phyloP scores from a whole-genome alignment of 2,797 vertebrate genomes.

The Micromesistius poutassou region DNA sequence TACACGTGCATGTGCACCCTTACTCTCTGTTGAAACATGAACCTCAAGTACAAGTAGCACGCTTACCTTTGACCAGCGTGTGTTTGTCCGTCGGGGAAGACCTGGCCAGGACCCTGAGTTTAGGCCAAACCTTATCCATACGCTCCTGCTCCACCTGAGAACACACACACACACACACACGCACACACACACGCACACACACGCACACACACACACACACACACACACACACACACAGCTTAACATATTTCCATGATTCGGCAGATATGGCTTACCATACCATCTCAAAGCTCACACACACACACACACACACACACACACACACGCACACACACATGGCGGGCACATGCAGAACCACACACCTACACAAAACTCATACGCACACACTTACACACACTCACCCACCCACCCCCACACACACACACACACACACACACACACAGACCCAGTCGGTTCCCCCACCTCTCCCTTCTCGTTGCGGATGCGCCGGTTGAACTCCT shows the following conservation, averaged over 20 bases:
- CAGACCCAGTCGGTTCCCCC: conserved; percentile 11
- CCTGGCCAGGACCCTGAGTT: conserved; percentile 86
- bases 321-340: neutral
- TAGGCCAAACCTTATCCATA: conserved; percentile 93
- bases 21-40: neutral
- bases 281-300: conserved; percentile 13
- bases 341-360: too few species aligned
- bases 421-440: conserved; percentile 2
- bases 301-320: neutral
- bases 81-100: conserved; percentile 92
- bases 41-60: neutral
- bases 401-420: neutral
- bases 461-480: conserved; percentile 98
- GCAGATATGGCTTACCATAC: neutral
- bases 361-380: conserved; percentile 17
- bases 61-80: conserved; percentile 89
- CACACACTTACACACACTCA: conserved; percentile 4
- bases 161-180: conserved; percentile 13
- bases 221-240: conserved; percentile 7
- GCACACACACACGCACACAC: conserved; percentile 12
- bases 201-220: conserved; percentile 12
- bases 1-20: neutral
- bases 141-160: conserved; percentile 86
- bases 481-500: conserved; percentile 98
- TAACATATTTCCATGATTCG: conserved; percentile 2